Base-by-base conservation (phyloP, 1,140 invertebrate species). In the Drosophila kikkawai region DNA sequence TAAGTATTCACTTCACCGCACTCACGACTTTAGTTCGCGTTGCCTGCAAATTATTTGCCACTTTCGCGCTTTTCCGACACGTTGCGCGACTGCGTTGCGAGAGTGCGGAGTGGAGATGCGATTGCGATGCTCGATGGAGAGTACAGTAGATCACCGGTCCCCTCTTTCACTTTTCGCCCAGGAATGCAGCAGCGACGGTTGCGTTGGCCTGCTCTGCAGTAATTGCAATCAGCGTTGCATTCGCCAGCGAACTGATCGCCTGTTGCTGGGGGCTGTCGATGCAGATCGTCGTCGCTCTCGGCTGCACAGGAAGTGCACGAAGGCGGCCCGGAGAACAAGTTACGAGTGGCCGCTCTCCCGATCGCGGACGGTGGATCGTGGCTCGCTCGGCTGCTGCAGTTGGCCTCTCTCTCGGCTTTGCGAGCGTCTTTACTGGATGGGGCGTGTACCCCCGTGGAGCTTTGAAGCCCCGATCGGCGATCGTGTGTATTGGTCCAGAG, bases 171-270 rank as follows among this genome's bases (percentile, higher is more conserved):
- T 88, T 83, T 78, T 83, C 63, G 83, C 50, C 47, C 48, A 67
- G 76, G 76, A 87, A 87, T 87, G 83, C 84, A 88, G 63, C 55
- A 32, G 53, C 39, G 11, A 45, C 56, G 45, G 45, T n/a, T 50
- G 44, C 17, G 44, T 45, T 45, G 47, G 36, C 19, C 42, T 56
- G 34, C 56, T 61, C 65, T 82, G 79, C 83, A 78, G 84, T 82
- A 82, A 83, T 83, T 87, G 85, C 85, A 87, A 88, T 90, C 84
- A 90, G 74, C 74, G 84, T 84, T 90, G 85, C 85, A 87, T 83
- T 87, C 84, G 85, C 77, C 73, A 88, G 69, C 77, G 51, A 84
- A 87, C 80, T 88, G 84, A 87, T 84, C 84, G 83, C 61, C 70
- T 86, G 78, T 79, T 79, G 76, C 76, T 79, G 76, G 75, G 76